These are phyloP conservation scores for Syngnathus rostellatus DNA, from an alignment of 2,797 vertebrate species.

Conservation along the genomic window DNA sequence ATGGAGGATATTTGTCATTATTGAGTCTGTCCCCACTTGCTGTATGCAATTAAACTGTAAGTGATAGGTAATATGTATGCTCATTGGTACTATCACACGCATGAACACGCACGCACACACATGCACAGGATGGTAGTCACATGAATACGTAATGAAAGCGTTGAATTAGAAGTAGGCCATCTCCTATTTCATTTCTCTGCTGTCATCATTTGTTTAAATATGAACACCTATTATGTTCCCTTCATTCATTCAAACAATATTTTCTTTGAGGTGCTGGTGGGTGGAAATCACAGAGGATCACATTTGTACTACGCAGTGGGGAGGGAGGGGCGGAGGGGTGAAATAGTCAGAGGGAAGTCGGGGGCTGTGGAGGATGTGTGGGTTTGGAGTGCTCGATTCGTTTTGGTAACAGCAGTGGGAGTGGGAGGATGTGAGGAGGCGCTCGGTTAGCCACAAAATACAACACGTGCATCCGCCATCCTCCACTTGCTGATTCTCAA, in stretches of 20 bases:
- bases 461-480: constrained; percentile 20
- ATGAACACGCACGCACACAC: constrained; percentile 5
- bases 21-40: constrained; percentile 30
- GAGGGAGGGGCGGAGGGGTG: constrained; percentile 14
- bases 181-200: constrained; percentile 31
- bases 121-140: constrained; percentile 7
- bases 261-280: constrained; percentile 23
- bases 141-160: constrained; percentile 54
- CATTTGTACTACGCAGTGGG: constrained; percentile 18
- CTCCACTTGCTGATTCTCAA: not conserved
- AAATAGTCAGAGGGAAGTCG: constrained; percentile 37
- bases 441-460: constrained; percentile 34
- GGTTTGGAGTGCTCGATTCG: constrained; percentile 39
- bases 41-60: constrained; percentile 48
- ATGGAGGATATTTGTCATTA: constrained; percentile 48
- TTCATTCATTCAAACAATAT: constrained; percentile 10
- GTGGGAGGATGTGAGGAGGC: constrained; percentile 46
- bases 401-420: constrained; percentile 30
- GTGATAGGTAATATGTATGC: constrained; percentile 38
- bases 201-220: constrained; percentile 49
- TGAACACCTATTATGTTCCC: constrained; percentile 32
- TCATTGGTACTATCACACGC: not conserved
- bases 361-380: constrained; percentile 42
- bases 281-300: constrained; percentile 31
- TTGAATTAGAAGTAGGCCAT: constrained; percentile 41